Conservation (phyloP, 2,113 vertebrate species). For the Nibea coibor region DNA sequence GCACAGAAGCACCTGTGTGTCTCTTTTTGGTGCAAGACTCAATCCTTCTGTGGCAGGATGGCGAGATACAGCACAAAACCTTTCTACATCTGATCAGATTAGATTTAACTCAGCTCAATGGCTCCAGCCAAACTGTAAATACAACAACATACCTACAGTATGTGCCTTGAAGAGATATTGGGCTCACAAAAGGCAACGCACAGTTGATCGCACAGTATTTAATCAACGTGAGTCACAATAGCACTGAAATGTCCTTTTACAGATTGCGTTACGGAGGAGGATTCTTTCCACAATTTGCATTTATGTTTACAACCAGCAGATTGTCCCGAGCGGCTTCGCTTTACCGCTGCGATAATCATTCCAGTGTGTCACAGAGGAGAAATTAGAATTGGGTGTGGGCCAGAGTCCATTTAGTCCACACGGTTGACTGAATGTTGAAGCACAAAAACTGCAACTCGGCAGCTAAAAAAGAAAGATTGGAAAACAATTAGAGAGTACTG, state of each 20-base stretch:
- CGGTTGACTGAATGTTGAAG: conserved; percentile 46
- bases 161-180: background rate
- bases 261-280: conserved; percentile 5
- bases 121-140: background rate
- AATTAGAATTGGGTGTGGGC: conserved; percentile 58
- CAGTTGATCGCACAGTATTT: conserved; percentile 14
- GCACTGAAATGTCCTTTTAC: conserved; percentile 1
- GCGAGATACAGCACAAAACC: background rate
- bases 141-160: background rate
- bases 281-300: conserved; percentile 62
- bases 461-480: conserved; percentile 34
- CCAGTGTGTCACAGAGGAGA: conserved; percentile 67
- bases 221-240: background rate
- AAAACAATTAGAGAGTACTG: conserved; percentile 30
- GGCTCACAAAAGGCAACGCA: conserved; percentile 1
- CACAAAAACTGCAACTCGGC: conserved; percentile 68
- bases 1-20: conserved; percentile 29
- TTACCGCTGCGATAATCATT: conserved; percentile 71
- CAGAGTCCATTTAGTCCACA: conserved; percentile 47
- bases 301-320: conserved; percentile 60
- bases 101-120: background rate
- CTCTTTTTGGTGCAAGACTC: conserved; percentile 13
- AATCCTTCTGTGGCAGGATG: background rate
- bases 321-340: conserved; percentile 59
- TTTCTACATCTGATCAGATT: background rate